A percentile compares a stretch with the other conserved stretches of the same genome.
Conservation (phyloP, 2,888 invertebrate genomes). For the Xiphydria camelus region DNA sequence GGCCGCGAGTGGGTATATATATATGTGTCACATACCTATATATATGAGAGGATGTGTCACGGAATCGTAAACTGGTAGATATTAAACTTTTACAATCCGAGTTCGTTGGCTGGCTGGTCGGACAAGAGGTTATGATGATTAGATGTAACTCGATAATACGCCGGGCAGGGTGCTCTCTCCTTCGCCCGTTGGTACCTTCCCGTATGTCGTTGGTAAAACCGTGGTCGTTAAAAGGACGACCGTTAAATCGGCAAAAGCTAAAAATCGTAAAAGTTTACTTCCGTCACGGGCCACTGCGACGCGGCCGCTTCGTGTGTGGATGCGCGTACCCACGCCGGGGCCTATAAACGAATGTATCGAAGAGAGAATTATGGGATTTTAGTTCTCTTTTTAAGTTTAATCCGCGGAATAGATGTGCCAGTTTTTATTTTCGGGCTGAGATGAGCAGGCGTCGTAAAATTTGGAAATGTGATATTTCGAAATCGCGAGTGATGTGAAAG, state of each 20-base stretch:
- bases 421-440: no score
- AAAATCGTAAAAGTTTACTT: slow-evolving; percentile 47
- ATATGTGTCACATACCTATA: not conserved
- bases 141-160: slow-evolving; percentile 57
- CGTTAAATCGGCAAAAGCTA: slow-evolving; percentile 53
- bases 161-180: slow-evolving; percentile 20
- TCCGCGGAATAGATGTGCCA: no score
- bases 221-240: slow-evolving; percentile 52
- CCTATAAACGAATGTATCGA: no score
- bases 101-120: slow-evolving; percentile 40
- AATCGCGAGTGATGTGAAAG: no score
- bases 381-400: no score
- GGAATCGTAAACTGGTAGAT: slow-evolving; percentile 54
- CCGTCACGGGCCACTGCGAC: no score
- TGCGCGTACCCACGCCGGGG: no score
- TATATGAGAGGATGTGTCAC: slow-evolving; percentile 39
- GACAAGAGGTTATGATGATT: slow-evolving; percentile 56
- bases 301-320: no score
- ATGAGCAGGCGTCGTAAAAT: no score
- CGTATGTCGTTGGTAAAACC: slow-evolving; percentile 41
- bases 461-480: no score
- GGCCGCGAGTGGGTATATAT: not conserved
- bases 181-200: slow-evolving; percentile 13
- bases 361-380: no score
- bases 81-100: slow-evolving; percentile 56